A percentile compares a stretch with the other conserved stretches of the same genome.
Evolutionary conservation across 2,888 invertebrate genomes (phyloP).

Genomic region (Philereme vetulata): DNA sequence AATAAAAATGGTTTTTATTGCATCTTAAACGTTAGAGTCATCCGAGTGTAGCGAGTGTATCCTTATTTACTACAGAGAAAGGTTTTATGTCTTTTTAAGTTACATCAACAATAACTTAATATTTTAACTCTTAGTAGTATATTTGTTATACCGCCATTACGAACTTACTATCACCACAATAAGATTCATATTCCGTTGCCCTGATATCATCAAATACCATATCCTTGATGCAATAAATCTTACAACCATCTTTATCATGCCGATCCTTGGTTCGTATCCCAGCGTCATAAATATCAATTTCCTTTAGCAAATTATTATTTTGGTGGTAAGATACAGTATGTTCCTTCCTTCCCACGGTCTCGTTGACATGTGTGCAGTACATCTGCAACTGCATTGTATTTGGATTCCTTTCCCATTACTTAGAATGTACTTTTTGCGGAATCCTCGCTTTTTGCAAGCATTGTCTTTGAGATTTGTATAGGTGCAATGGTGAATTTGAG

Average conservation of each 20-base stretch:
- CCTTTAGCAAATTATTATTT: conserved; percentile 8
- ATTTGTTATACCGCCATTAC: conserved; percentile 3
- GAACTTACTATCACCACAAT: conserved; percentile 13
- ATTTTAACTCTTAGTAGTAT: conserved; percentile 1
- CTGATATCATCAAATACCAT: conserved; percentile 16
- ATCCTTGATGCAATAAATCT: conserved; percentile 24
- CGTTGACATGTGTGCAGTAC: conserved; percentile 48
- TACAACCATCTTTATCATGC: conserved; percentile 14
- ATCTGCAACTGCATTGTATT: conserved; percentile 37
- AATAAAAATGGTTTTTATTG: neutral
- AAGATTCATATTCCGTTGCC: conserved; percentile 23
- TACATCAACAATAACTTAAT: neutral
- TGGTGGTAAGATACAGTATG: conserved; percentile 20
- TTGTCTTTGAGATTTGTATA: conserved; percentile 26
- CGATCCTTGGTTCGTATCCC: conserved; percentile 6
- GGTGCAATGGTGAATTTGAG: conserved; percentile 15
- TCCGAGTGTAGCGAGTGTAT: no score
- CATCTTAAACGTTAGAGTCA: neutral
- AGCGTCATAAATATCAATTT: conserved; percentile 11
- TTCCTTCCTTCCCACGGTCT: conserved; percentile 51
- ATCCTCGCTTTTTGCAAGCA: conserved; percentile 30
- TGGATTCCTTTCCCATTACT: conserved; percentile 30
- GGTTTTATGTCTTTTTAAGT: conserved; percentile 3
- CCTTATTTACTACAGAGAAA: neutral
- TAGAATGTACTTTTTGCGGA: conserved; percentile 34